Evolutionary conservation across 2,797 vertebrate genomes (phyloP).

Genomic region (Leptatherina wallacei): DNA sequence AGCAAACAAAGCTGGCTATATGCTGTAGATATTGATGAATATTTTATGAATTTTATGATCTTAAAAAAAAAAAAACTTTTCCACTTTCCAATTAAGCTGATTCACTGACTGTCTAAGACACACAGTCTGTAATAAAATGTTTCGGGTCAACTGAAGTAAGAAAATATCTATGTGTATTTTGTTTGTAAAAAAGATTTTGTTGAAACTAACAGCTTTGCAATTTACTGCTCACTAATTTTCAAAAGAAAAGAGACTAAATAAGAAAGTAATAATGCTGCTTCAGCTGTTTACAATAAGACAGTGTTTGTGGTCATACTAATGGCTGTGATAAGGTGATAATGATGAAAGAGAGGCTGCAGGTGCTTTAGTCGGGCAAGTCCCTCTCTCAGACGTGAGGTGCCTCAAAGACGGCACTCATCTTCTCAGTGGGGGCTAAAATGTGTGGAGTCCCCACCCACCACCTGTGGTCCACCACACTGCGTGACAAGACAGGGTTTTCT

Average conservation of each 20-base stretch:
- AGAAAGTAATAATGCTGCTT: background rate
- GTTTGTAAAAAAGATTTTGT: too few relatives aligned
- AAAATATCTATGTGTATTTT: too few relatives aligned
- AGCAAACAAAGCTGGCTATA: background rate
- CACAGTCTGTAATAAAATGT: too few relatives aligned
- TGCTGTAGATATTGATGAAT: too few relatives aligned
- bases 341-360: conserved; percentile 31
- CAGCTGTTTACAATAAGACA: background rate
- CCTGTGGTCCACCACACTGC: conserved; percentile 64
- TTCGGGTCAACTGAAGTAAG: too few relatives aligned
- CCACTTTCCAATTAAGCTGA: too few relatives aligned
- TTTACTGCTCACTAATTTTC: background rate
- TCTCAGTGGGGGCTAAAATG: conserved; percentile 41
- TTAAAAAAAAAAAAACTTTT: too few relatives aligned
- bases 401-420: conserved; percentile 31
- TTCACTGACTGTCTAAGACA: too few relatives aligned
- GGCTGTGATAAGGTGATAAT: conserved; percentile 11
- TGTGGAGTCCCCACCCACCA: conserved; percentile 75
- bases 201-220: background rate
- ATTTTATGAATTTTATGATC: too few relatives aligned
- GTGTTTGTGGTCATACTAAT: conserved; percentile 12
- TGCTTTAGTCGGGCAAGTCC: conserved; percentile 60
- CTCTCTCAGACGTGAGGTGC: conserved; percentile 23
- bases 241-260: background rate
- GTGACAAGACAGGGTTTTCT: conserved; percentile 38